Evolutionary conservation across 2,113 vertebrate species (phyloP).

Genomic region (Panthera leo): DNA sequence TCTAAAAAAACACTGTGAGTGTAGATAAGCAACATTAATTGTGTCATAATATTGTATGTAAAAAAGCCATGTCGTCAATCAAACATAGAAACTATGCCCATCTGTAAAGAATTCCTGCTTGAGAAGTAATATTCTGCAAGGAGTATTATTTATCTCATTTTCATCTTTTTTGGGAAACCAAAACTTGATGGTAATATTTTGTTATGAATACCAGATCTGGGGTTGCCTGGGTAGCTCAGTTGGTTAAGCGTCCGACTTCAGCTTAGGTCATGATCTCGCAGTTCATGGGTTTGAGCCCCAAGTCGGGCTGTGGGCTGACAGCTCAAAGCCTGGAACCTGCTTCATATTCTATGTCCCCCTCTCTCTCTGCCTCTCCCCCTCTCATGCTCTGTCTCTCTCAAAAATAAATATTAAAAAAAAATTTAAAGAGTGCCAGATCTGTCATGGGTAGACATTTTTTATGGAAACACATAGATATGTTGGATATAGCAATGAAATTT

Average conservation of each 20-base stretch:
- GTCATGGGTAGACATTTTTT: neutral
- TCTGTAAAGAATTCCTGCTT: neutral
- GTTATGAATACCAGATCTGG: neutral
- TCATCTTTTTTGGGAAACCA: neutral
- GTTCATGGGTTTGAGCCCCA: too few relatives aligned
- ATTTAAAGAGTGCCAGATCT: neutral
- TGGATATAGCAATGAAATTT: neutral
- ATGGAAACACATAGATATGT: neutral
- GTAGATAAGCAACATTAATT: neutral
- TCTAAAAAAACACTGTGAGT: neutral
- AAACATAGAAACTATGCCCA: neutral
- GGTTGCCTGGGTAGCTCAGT: too few relatives aligned
- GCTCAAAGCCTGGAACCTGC: too few relatives aligned
- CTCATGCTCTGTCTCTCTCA: too few relatives aligned
- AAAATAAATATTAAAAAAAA: too few relatives aligned
- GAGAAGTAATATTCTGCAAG: neutral
- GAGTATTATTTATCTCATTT: neutral
- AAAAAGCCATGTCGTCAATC: neutral
- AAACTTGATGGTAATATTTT: neutral
- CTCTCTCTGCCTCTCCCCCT: too few relatives aligned
- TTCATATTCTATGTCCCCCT: too few relatives aligned
- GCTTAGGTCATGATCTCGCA: too few relatives aligned
- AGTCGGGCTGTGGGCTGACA: too few relatives aligned
- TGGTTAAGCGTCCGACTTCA: too few relatives aligned
- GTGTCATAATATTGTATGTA: neutral